A percentile compares a stretch with the other conserved stretches of the same genome.
Evolutionary conservation across 2,797 vertebrate genomes (phyloP).

Genomic region (Emydoidea blandingii): DNA sequence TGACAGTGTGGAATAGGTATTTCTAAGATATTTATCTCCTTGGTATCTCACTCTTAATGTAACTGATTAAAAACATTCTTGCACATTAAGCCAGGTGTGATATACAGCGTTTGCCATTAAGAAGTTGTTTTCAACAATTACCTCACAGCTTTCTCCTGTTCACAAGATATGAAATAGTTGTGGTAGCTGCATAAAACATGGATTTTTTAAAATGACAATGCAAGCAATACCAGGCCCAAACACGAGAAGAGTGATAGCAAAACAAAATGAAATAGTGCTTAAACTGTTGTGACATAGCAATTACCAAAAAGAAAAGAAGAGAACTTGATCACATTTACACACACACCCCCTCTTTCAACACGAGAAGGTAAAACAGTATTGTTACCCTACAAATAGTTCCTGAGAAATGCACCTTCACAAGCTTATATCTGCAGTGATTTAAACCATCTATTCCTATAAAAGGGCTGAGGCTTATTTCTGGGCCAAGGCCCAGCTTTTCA

Average conservation of each 20-base stretch:
- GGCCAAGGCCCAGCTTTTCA: constrained; percentile 53
- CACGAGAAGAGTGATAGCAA: neutral
- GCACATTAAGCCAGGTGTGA: neutral
- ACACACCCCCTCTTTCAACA: neutral
- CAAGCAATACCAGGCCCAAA: neutral
- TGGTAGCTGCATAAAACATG: neutral
- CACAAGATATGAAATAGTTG: neutral
- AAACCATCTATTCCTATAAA: constrained; percentile 53
- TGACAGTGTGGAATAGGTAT: neutral
- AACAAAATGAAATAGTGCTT: neutral
- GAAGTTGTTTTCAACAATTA: neutral
- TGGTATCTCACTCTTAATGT: neutral
- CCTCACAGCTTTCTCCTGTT: neutral
- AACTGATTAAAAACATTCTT: neutral
- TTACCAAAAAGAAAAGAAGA: neutral
- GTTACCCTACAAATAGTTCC: neutral
- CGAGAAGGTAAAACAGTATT: neutral
- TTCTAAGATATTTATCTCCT: neutral
- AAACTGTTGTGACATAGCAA: neutral
- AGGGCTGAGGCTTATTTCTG: constrained; percentile 47
- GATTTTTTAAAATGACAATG: neutral
- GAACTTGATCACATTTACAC: neutral
- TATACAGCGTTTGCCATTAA: neutral
- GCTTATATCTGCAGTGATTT: constrained; percentile 2
- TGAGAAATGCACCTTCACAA: neutral